Evolutionary conservation across 2,888 invertebrate species (phyloP), one percentile per base, ranked within the genome.

Genomic region (Macroteleia sp.): DNA sequence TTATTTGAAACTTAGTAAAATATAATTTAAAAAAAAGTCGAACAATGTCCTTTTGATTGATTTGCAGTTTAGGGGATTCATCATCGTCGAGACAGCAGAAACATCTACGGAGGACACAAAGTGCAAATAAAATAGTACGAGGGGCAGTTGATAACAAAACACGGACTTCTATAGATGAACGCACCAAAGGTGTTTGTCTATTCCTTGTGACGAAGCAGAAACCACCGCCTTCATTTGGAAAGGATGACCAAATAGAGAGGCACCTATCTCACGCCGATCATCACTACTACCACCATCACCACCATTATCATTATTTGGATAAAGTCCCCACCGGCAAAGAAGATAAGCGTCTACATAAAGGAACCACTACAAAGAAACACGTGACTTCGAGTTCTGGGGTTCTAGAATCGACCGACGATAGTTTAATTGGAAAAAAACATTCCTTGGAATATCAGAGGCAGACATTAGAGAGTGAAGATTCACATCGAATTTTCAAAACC

Each of bases 401-500:
- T 5, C 12, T 30, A 25, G 34, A 57, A 2, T 6, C 46, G 8
- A 28, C 19, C 16, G 85, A 86, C 30, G 85, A 85, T 59, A 81
- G 57, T 25, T 39, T 83, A 19, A 84, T 85, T 57, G 78, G 83
- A 36, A 87, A 86, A 67, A 82, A 87, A 34, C 88, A 88, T 46
- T 86, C 88, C 0, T 59, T 88, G 2, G 81, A 84, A 34, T 88
- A 87, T 34, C 87, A 87, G 48, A 83, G 81, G 3, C 88, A 88
- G 54, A 88, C 88, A 0, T 77, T 87, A 12, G 87, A 85, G 66
- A 86, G 81, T 5, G 83, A 80, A 25, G 86, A 81, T 19, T 25
- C 56, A 1, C 10, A 32, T 17, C 54, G 36, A 50, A 39, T 76
- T 46, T 46, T 73, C 70, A 20, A 79, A 20, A 1, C 62, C 59